Base-by-base conservation (phyloP, 2,797 vertebrate genomes). In the Furcifer pardalis region DNA sequence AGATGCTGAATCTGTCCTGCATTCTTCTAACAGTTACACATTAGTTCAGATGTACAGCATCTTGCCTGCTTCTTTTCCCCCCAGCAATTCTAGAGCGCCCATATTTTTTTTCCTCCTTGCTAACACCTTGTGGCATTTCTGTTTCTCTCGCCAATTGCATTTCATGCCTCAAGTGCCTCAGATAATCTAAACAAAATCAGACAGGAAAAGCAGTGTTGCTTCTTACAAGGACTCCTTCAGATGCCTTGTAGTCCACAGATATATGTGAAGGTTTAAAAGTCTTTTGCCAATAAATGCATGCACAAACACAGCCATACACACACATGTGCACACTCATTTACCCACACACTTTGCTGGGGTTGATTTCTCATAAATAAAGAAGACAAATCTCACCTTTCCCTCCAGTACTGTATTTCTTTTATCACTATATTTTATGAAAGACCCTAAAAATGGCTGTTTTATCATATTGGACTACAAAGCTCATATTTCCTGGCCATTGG, bases 1-100 rank as follows among this genome's bases (percentile, higher is more conserved):
- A 77, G 88, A 37, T 81, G 79, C 0, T 79, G 69, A 37, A 69
- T 19, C 0, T 81, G 85, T 88, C 81, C 88, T 90, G 68, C 62
- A 65, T 88, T 92, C 78, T 73, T 91, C 79, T 35, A 81, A 81
- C 32, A 52, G 84, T 77, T 72, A 86, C 21, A 87, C 83, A 19
- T 65, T 88, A 82, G 42, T 30, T 68, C 10, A 60, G 72, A 81
- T 68, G 44, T 62, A 60, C 32, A 85, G 76, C 60, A 69, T 15
- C 71, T 82, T 85, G 12, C 10, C 79, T 90, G 35, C 75, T 56
- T 49, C 17, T 30, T 68, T 30, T 12, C 75, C 74, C 2, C 2
- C 69, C 87, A 65, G 52, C 3, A 21, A 56, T 56, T 56, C 52
- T 56, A 56, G 17, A 15, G 52, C 17, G 17, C 21, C 52, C 52